Evolutionary conservation across 2,113 vertebrate genomes (phyloP).

Genomic region (Dolichotis patagonum): DNA sequence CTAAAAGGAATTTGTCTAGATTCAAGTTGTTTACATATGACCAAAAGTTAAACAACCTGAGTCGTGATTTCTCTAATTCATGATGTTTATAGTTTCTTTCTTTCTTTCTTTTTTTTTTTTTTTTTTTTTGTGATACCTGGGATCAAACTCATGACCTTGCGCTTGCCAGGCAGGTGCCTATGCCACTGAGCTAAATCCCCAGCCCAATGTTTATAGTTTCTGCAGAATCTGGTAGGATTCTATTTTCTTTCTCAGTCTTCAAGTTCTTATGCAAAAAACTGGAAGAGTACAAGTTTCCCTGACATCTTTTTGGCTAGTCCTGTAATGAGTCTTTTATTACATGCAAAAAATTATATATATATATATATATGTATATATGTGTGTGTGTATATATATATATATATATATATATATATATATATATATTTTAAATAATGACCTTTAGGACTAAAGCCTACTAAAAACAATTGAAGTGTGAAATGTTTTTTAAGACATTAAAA

Average conservation of each 20-base stretch:
- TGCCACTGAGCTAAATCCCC: too few relatives aligned
- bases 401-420: too few relatives aligned
- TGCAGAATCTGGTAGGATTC: not conserved
- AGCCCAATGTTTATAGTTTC: conserved; percentile 31
- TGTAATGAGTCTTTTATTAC: not conserved
- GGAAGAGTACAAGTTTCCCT: not conserved
- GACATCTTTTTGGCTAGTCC: not conserved
- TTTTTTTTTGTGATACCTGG: too few relatives aligned
- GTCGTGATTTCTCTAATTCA: not conserved
- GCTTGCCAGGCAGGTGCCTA: too few relatives aligned
- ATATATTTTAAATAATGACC: not conserved
- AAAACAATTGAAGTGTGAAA: not conserved
- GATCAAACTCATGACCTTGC: too few relatives aligned
- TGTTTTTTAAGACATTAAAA: conserved; percentile 23
- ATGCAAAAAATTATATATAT: too few relatives aligned
- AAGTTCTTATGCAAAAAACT: not conserved
- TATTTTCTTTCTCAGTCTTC: not conserved
- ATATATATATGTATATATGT: too few relatives aligned
- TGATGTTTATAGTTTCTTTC: not conserved
- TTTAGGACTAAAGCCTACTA: not conserved
- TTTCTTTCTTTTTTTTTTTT: too few relatives aligned
- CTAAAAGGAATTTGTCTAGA: conserved; percentile 1
- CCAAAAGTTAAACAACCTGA: not conserved
- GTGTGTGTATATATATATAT: too few relatives aligned
- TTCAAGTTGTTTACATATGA: not conserved